A percentile compares a stretch with the other conserved stretches of the same genome.
These are phyloP conservation scores for Alaudala cheleensis DNA, from an alignment of 2,113 vertebrate genomes.

Conservation along the genomic window DNA sequence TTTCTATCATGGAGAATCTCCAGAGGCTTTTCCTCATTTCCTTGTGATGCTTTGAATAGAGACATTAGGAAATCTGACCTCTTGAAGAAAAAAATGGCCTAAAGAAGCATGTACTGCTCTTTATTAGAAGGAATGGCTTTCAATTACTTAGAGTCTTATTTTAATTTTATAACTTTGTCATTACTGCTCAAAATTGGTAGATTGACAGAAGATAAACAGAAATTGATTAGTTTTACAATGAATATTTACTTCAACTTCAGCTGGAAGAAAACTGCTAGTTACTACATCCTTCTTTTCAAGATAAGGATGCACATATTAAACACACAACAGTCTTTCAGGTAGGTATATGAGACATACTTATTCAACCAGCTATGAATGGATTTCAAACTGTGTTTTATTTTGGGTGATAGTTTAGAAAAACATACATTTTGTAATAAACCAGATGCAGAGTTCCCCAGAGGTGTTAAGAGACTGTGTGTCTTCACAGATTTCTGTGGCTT, in stretches of 20 bases:
- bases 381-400: neutral
- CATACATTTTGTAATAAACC: neutral
- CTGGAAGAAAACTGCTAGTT: neutral
- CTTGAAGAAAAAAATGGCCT: neutral
- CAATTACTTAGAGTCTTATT: neutral
- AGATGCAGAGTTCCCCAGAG: neutral
- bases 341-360: neutral
- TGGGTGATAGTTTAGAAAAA: neutral
- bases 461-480: neutral
- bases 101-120: neutral
- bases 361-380: neutral
- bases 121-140: neutral
- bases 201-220: neutral
- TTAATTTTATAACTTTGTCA: neutral
- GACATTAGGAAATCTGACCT: neutral
- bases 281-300: neutral
- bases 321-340: neutral
- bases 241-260: neutral
- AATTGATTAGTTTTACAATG: neutral
- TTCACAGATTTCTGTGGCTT: neutral
- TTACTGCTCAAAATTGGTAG: neutral
- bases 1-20: neutral
- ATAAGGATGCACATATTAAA: neutral
- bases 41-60: neutral
- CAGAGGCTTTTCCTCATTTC: neutral